A percentile compares a stretch with the other conserved stretches of the same genome.
phyloP scores from a whole-genome alignment of 2,797 vertebrate genomes.

The Microctenopoma stevenorrisi region DNA sequence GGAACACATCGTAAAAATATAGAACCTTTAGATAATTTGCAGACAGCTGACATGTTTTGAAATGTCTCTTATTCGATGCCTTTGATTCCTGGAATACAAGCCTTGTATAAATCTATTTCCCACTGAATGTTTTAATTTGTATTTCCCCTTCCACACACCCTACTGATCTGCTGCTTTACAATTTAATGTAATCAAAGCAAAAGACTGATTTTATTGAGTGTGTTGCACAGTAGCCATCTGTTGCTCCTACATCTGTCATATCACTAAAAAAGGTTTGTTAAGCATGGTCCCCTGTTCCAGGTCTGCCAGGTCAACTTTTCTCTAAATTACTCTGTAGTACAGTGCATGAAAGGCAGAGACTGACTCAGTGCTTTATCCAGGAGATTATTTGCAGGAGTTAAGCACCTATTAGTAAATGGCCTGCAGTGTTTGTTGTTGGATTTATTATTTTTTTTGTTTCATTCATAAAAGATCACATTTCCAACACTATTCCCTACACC shows the following conservation, averaged over 20 bases:
- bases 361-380: background rate
- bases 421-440: background rate
- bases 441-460: background rate
- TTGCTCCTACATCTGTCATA: slow-evolving; percentile 49
- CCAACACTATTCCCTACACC: background rate
- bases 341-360: background rate
- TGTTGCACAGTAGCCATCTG: slow-evolving; percentile 53
- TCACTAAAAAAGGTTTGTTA: slow-evolving; percentile 33
- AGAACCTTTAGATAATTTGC: slow-evolving; percentile 39
- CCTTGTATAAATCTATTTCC: slow-evolving; percentile 38
- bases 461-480: background rate
- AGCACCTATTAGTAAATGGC: background rate
- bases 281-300: slow-evolving; percentile 21
- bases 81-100: slow-evolving; percentile 53
- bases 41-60: slow-evolving; percentile 43
- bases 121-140: slow-evolving; percentile 29
- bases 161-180: slow-evolving; percentile 43
- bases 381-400: background rate
- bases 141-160: background rate
- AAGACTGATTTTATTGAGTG: slow-evolving; percentile 45
- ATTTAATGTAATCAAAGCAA: slow-evolving; percentile 61
- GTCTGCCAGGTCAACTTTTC: slow-evolving; percentile 17
- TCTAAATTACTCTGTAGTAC: background rate
- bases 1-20: slow-evolving; percentile 46
- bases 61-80: slow-evolving; percentile 46